A percentile compares a stretch with the other conserved stretches of the same genome.
phyloP scores from a whole-genome alignment of 2,888 invertebrate genomes.

The Syrphus vitripennis region DNA sequence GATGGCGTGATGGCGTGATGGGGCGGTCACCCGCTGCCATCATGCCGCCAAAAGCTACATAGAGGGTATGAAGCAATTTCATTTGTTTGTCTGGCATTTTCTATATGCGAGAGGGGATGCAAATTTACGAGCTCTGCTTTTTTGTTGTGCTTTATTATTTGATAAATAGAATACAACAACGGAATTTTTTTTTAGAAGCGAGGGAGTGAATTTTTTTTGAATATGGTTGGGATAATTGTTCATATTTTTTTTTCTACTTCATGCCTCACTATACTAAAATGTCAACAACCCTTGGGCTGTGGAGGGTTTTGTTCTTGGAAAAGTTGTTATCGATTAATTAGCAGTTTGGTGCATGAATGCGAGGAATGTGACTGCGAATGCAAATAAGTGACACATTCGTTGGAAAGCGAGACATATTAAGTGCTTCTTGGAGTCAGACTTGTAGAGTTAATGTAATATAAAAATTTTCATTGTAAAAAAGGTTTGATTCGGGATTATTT shows the following conservation, averaged over 20 bases:
- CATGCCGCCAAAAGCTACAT: not conserved
- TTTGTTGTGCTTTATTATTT: slow-evolving; percentile 55
- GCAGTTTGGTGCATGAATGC: slow-evolving; percentile 21
- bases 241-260: slow-evolving; percentile 48
- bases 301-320: slow-evolving; percentile 37
- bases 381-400: not conserved
- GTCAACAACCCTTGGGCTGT: slow-evolving; percentile 60
- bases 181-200: not conserved
- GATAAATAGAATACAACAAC: slow-evolving; percentile 10
- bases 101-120: slow-evolving; percentile 50
- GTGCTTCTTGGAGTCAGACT: not conserved
- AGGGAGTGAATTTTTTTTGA: slow-evolving; percentile 2
- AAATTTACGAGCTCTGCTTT: slow-evolving; percentile 44
- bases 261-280: slow-evolving; percentile 30
- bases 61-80: slow-evolving; percentile 30
- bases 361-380: not conserved
- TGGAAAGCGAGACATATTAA: not conserved
- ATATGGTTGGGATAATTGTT: slow-evolving; percentile 11
- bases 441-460: not conserved
- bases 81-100: slow-evolving; percentile 37
- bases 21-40: too few species aligned
- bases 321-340: slow-evolving; percentile 61
- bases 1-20: not conserved
- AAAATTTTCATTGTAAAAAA: too few species aligned
- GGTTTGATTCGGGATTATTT: too few species aligned